Conservation (phyloP, 2,113 vertebrate species). For the Leptocoma aspasia region DNA sequence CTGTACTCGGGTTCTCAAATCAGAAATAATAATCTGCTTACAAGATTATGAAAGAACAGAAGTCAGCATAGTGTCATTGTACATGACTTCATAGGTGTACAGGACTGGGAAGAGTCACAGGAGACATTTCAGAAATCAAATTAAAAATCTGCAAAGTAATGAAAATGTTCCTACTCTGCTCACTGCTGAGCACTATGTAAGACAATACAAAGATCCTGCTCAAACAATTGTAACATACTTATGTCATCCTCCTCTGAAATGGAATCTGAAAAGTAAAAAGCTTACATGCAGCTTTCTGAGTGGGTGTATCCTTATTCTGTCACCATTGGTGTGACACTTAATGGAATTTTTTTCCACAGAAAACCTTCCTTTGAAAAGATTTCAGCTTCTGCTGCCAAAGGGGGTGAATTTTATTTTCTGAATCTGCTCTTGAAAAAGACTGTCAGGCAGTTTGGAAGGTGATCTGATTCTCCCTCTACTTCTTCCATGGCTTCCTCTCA, state of each 20-base stretch:
- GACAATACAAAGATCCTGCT: neutral
- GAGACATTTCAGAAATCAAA: neutral
- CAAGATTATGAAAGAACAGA: neutral
- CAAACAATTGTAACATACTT: neutral
- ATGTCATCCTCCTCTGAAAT: neutral
- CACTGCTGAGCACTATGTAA: neutral
- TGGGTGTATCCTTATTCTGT: neutral
- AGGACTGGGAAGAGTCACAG: neutral
- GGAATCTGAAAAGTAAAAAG: neutral
- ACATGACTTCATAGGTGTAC: neutral
- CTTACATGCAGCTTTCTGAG: neutral
- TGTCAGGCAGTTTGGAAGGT: neutral
- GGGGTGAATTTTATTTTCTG: neutral
- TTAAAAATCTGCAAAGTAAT: neutral
- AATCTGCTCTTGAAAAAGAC: neutral
- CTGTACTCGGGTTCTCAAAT: neutral
- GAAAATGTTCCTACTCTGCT: neutral
- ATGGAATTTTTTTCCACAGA: neutral
- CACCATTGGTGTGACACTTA: neutral
- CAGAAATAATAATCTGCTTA: neutral
- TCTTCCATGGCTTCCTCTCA: neutral
- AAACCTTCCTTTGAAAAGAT: neutral
- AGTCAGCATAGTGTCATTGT: neutral
- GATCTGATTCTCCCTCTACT: neutral
- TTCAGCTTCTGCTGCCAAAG: neutral